These are phyloP conservation scores for Mimas tiliae DNA, from an alignment of 2,888 invertebrate genomes.

Conservation along the genomic window DNA sequence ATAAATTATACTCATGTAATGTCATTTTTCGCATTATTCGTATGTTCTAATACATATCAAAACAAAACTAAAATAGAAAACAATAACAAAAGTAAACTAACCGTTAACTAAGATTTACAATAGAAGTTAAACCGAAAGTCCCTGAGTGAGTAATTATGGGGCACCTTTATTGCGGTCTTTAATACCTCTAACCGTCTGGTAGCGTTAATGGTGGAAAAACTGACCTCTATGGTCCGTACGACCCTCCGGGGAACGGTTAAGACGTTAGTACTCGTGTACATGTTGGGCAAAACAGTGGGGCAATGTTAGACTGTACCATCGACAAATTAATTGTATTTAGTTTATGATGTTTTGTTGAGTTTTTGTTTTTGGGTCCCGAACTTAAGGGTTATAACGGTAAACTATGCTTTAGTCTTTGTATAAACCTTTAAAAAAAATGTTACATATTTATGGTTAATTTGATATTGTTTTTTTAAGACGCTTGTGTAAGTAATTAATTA, in stretches of 20 bases:
- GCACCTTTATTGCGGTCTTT: slow-evolving; percentile 74
- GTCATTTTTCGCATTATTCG: no score
- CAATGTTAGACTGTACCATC: background rate
- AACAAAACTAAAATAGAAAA: background rate
- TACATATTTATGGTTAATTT: no score
- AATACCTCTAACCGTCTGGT: slow-evolving; percentile 74
- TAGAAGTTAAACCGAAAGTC: slow-evolving; percentile 58
- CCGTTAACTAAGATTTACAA: slow-evolving; percentile 34
- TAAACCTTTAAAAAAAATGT: no score
- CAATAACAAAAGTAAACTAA: slow-evolving; percentile 25
- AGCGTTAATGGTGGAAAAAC: slow-evolving; percentile 81
- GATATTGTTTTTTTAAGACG: no score
- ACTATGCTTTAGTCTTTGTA: no score
- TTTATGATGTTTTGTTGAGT: no score
- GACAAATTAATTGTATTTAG: no score
- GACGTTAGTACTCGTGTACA: slow-evolving; percentile 42
- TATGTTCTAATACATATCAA: background rate
- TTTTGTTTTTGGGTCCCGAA: no score
- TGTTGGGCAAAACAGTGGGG: background rate
- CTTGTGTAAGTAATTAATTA: no score
- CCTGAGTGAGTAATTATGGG: slow-evolving; percentile 76
- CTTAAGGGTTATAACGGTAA: no score
- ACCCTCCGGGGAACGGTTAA: slow-evolving; percentile 72
- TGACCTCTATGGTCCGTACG: slow-evolving; percentile 74
- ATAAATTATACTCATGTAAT: no score